Conservation (phyloP, 2,113 vertebrate genomes). For the Emydocephalus ijimae region DNA sequence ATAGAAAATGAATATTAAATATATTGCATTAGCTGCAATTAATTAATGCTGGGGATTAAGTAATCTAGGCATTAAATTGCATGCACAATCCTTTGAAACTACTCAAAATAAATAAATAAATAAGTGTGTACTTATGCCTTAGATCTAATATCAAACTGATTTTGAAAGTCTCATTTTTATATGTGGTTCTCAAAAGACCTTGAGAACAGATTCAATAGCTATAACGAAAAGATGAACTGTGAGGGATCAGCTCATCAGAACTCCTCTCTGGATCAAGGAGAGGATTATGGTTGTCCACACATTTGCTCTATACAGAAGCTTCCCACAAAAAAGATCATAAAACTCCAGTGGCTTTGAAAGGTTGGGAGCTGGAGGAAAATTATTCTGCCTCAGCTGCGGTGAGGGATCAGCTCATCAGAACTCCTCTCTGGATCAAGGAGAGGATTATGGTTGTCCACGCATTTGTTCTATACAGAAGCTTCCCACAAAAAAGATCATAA, state of each 20-base stretch:
- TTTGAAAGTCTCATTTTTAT: neutral
- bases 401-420: neutral
- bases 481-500: neutral
- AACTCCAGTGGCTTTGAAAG: neutral
- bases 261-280: neutral
- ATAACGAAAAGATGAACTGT: neutral
- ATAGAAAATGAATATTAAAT: neutral
- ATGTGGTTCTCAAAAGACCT: neutral
- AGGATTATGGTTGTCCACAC: neutral
- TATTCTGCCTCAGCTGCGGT: neutral
- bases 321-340: neutral
- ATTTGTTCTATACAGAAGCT: neutral
- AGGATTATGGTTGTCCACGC: neutral
- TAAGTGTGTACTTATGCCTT: no score
- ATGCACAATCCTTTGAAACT: neutral
- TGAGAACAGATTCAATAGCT: neutral
- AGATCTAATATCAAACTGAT: neutral
- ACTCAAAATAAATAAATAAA: neutral
- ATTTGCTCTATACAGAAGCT: neutral
- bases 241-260: neutral
- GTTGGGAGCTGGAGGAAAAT: neutral
- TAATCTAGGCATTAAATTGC: neutral
- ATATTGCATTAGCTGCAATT: neutral
- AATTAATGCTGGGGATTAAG: neutral
- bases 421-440: neutral